Evolutionary conservation across 2,113 vertebrate genomes (phyloP).

Genomic region (Muntiacus reevesi): DNA sequence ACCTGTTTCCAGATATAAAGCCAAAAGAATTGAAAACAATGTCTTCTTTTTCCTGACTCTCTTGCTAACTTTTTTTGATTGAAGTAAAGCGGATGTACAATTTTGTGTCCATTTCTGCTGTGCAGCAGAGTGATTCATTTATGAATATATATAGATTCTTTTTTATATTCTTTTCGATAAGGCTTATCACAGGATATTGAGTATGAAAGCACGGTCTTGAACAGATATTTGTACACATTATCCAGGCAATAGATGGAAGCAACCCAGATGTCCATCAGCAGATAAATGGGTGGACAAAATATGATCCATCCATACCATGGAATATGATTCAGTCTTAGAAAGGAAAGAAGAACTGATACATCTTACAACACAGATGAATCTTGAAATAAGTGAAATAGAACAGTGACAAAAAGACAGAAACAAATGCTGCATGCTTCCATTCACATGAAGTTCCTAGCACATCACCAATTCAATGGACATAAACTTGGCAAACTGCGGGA

Average conservation of each 20-base stretch:
- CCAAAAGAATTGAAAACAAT: neutral
- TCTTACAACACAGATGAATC: too few species aligned
- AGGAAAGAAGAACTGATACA: neutral
- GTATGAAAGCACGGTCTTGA: neutral
- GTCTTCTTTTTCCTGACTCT: neutral
- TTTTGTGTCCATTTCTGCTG: neutral
- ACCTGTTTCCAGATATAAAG: neutral
- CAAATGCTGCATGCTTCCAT: neutral
- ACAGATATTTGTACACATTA: neutral
- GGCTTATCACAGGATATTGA: neutral
- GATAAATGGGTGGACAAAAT: neutral
- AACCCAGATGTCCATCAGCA: neutral
- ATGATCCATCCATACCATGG: neutral
- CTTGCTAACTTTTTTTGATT: neutral
- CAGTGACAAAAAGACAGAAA: neutral
- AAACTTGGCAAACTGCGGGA: neutral
- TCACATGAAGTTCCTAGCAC: fast-evolving
- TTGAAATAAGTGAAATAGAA: neutral
- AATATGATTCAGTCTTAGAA: neutral
- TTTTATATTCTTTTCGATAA: neutral
- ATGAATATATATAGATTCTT: neutral
- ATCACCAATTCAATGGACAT: neutral
- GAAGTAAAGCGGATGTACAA: neutral
- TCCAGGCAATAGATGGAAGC: neutral
- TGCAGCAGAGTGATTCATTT: neutral